Percentiles rank a stretch among this genome's conserved stretches.
Conservation (phyloP, 2,888 invertebrate species). For the Diaperis boleti region DNA sequence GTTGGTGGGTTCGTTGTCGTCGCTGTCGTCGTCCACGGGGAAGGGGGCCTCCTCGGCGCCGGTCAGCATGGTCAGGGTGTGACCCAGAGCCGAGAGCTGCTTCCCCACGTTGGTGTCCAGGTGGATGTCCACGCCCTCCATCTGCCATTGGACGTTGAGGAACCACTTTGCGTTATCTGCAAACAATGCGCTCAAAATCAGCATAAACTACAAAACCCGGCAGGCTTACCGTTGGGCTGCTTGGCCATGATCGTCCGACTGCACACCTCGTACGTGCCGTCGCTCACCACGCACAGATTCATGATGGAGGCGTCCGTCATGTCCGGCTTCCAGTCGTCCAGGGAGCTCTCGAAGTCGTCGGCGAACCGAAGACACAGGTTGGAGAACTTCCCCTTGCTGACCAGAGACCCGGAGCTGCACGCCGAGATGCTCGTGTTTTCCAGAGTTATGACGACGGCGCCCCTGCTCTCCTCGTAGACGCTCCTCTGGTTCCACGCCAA, state of each 20-base stretch:
- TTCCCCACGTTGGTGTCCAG: conserved; percentile 96
- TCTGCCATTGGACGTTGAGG: conserved; percentile 97
- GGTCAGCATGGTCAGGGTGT: conserved; percentile 95
- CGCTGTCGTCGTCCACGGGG: conserved; percentile 79
- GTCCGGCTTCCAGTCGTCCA: conserved; percentile 98
- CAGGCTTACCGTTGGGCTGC: conserved; percentile 74
- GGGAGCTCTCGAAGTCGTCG: conserved; percentile 95
- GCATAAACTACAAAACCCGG: not conserved
- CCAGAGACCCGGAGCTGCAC: conserved; percentile 95
- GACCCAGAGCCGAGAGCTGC: conserved; percentile 92
- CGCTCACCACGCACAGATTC: conserved; percentile 97
- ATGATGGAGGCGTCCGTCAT: conserved; percentile 81
- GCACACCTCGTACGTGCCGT: conserved; percentile 98
- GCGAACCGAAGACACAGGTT: conserved; percentile 95
- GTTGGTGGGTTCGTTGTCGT: conserved; percentile 77
- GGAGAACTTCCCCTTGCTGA: conserved; percentile 91
- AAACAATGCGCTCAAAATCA: conserved; percentile 35
- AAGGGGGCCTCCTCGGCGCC: conserved; percentile 80
- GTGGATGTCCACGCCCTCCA: conserved; percentile 99
- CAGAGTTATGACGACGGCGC: conserved; percentile 95
- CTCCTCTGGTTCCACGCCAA: conserved; percentile 76
- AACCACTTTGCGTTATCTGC: conserved; percentile 97
- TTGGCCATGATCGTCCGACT: conserved; percentile 91
- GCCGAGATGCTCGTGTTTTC: conserved; percentile 97
- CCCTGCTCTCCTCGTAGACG: conserved; percentile 83